Evolutionary conservation across 2,888 invertebrate species (phyloP).

Genomic region (Nemotelus pantherinus): DNA sequence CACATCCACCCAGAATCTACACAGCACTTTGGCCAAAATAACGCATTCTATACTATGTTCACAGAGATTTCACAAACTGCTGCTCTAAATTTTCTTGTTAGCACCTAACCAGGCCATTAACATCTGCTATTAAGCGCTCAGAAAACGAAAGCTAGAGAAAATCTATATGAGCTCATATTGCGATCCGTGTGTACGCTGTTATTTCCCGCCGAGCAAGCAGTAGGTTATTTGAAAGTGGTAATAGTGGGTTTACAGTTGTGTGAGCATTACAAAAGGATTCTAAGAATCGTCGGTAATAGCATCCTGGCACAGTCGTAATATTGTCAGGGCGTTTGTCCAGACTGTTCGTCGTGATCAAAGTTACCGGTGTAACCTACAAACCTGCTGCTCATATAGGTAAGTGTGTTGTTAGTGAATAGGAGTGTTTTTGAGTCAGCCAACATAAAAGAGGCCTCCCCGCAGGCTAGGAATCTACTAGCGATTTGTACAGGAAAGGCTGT

Average conservation of each 20-base stretch:
- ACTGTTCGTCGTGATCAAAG: slow-evolving; percentile 1
- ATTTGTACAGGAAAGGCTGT: slow-evolving; percentile 14
- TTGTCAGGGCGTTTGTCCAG: neutral
- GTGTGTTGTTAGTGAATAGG: too few relatives aligned
- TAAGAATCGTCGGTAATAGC: slow-evolving; percentile 29
- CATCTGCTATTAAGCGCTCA: slow-evolving; percentile 24
- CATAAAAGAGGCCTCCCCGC: too few relatives aligned
- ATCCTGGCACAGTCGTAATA: slow-evolving; percentile 1
- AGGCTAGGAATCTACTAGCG: neutral
- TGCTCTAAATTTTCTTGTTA: slow-evolving; percentile 36
- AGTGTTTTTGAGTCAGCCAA: too few relatives aligned
- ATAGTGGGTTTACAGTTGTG: slow-evolving; percentile 27
- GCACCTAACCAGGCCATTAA: slow-evolving; percentile 22
- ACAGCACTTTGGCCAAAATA: too few relatives aligned
- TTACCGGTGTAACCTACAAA: neutral
- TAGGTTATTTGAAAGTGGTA: neutral
- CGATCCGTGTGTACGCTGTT: neutral
- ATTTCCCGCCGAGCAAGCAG: neutral
- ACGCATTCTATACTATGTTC: too few relatives aligned
- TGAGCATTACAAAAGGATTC: slow-evolving; percentile 33
- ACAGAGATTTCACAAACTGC: slow-evolving; percentile 5
- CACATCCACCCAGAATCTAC: too few relatives aligned
- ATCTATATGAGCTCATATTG: slow-evolving; percentile 18
- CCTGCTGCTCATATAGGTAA: too few relatives aligned
- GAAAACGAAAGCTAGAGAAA: neutral